phyloP scores from a whole-genome alignment of 2,113 vertebrate genomes.

The Vulpes lagopus region DNA sequence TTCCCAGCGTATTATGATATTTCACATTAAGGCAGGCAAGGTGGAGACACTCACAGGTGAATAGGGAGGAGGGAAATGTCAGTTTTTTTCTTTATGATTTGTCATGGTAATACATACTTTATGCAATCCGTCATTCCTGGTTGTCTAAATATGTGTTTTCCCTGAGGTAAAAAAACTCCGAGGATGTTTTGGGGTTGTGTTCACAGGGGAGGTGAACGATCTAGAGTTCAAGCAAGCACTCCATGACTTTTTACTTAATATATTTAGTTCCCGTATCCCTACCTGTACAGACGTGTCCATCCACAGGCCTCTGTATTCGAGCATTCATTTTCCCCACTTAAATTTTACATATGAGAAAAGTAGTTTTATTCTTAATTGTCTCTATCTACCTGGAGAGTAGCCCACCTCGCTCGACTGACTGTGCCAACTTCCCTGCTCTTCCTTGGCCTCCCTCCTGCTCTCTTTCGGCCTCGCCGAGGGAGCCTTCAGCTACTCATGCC shows the following conservation, averaged over 20 bases:
- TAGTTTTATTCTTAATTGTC: slow-evolving; percentile 23
- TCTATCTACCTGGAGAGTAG: slow-evolving; percentile 48
- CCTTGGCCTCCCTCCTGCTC: slow-evolving; percentile 44
- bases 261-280: background rate
- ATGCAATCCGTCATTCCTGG: background rate
- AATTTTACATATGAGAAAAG: background rate
- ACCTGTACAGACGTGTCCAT: background rate
- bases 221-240: background rate
- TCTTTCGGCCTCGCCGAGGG: too few species aligned
- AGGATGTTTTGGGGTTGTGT: background rate
- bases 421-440: slow-evolving; percentile 66
- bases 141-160: slow-evolving; percentile 56
- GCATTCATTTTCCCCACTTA: slow-evolving; percentile 18
- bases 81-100: background rate
- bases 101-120: background rate
- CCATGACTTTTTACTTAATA: background rate
- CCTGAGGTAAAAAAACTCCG: background rate
- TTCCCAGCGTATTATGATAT: background rate
- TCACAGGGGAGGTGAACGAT: background rate
- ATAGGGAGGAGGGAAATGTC: background rate
- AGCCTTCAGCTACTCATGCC: slow-evolving; percentile 54
- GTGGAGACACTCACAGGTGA: background rate
- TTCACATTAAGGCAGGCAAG: background rate
- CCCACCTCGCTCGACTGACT: slow-evolving; percentile 62
- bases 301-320: background rate